Percentiles rank a stretch among this genome's conserved stretches.
Evolutionary conservation across 2,888 invertebrate genomes (phyloP).

Genomic region (Lycia hirtaria): DNA sequence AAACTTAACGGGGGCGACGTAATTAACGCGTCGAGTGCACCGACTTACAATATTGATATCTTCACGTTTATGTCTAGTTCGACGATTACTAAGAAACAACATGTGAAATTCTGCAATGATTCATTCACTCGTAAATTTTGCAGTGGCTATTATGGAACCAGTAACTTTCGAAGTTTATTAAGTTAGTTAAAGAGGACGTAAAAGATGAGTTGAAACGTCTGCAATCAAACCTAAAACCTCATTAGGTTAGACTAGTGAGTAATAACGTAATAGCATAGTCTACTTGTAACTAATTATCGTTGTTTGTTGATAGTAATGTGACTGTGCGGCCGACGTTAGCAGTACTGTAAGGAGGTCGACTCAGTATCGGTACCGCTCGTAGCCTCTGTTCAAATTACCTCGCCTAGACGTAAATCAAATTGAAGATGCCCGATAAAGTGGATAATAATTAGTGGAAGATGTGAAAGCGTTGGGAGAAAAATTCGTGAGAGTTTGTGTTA

Average conservation of each 20-base stretch:
- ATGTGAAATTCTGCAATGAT: conserved; percentile 29
- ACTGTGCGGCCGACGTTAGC: conserved; percentile 30
- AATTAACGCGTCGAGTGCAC: conserved; percentile 5
- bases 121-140: conserved; percentile 26
- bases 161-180: conserved; percentile 28
- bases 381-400: conserved; percentile 69
- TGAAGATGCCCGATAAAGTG: conserved; percentile 85
- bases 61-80: conserved; percentile 23
- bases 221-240: conserved; percentile 57
- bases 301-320: conserved; percentile 39
- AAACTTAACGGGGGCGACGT: conserved; percentile 10
- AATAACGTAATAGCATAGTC: conserved; percentile 48
- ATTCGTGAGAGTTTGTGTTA: conserved; percentile 84
- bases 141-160: conserved; percentile 18
- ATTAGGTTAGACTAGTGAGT: conserved; percentile 52
- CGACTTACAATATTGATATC: conserved; percentile 19
- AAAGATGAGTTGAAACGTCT: conserved; percentile 31
- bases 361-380: conserved; percentile 51
- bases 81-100: conserved; percentile 15
- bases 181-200: conserved; percentile 22
- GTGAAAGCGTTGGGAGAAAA: conserved; percentile 85
- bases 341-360: conserved; percentile 55
- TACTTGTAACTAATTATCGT: conserved; percentile 48
- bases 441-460: conserved; percentile 85
- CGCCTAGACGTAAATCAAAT: conserved; percentile 83